Percentiles rank a stretch among this genome's conserved stretches.
phyloP scores from a whole-genome alignment of 2,888 invertebrate genomes.

The Nowickia ferox region DNA sequence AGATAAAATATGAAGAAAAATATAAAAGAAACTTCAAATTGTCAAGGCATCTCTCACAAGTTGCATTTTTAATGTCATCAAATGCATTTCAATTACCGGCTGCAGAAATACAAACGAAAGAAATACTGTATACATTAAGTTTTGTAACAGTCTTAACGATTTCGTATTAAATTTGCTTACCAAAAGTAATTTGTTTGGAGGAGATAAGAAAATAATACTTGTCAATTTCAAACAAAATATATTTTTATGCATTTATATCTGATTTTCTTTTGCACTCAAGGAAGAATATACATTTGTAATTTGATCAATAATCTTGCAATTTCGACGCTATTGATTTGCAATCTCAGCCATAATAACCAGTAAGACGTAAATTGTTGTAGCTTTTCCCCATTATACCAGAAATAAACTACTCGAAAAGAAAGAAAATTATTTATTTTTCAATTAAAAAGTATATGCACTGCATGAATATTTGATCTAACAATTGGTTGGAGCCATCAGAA shows the following conservation, averaged over 20 bases:
- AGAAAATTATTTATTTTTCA: too few relatives aligned
- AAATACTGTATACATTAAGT: neutral
- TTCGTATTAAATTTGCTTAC: slow-evolving; percentile 32
- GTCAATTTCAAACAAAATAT: neutral
- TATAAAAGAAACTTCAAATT: slow-evolving; percentile 70
- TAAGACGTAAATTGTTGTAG: too few relatives aligned
- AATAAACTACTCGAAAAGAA: too few relatives aligned
- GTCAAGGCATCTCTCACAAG: slow-evolving; percentile 78
- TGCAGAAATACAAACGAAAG: slow-evolving; percentile 6
- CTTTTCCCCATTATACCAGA: too few relatives aligned
- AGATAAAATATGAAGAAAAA: slow-evolving; percentile 13
- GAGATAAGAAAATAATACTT: neutral
- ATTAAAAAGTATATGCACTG: too few relatives aligned
- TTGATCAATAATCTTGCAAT: too few relatives aligned
- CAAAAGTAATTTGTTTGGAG: slow-evolving; percentile 16
- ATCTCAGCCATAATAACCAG: too few relatives aligned
- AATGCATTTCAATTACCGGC: slow-evolving; percentile 74
- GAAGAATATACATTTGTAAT: too few relatives aligned
- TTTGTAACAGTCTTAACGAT: neutral
- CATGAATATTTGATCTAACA: too few relatives aligned
- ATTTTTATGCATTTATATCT: slow-evolving; percentile 5
- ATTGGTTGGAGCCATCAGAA: too few relatives aligned
- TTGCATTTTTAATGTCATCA: slow-evolving; percentile 77
- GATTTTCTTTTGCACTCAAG: too few relatives aligned
- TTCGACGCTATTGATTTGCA: too few relatives aligned